phyloP scores from a whole-genome alignment of 2,797 vertebrate species.

The Platalea minor region DNA sequence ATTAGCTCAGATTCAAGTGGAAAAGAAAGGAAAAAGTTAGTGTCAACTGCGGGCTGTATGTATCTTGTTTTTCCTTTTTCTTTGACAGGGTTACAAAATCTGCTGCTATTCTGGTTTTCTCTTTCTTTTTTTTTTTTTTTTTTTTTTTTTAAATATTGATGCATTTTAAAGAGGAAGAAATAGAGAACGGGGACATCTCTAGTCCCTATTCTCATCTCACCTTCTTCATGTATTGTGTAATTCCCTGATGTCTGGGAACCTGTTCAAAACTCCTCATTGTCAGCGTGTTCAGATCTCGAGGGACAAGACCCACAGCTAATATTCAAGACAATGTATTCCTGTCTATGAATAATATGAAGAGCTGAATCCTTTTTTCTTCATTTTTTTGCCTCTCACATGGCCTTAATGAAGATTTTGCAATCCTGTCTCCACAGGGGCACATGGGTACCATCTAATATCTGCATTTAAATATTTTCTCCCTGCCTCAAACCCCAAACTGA shows the following conservation, averaged over 20 bases:
- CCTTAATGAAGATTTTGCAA: conserved; percentile 17
- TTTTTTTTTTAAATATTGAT: background rate
- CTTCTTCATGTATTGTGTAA: background rate
- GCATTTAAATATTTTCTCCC: background rate
- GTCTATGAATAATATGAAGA: background rate
- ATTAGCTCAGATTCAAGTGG: background rate
- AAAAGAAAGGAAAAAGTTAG: background rate
- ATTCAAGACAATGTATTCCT: background rate
- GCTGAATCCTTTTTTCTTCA: background rate
- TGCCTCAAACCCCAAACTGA: background rate
- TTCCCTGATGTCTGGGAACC: background rate
- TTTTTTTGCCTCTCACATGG: background rate
- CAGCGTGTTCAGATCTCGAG: background rate
- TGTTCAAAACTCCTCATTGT: background rate
- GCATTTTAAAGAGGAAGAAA: conserved; percentile 2
- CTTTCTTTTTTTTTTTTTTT: background rate
- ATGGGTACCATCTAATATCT: background rate
- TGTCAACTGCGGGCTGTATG: background rate
- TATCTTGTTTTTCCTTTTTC: background rate
- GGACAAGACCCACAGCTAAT: conserved; percentile 14
- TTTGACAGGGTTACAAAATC: background rate
- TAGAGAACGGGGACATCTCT: background rate
- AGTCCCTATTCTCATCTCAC: conserved; percentile 24
- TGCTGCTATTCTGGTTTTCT: background rate
- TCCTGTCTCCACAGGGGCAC: background rate